Evolutionary conservation across 1,140 invertebrate species (phyloP).

Genomic region (Zaprionus tsacasi): DNA sequence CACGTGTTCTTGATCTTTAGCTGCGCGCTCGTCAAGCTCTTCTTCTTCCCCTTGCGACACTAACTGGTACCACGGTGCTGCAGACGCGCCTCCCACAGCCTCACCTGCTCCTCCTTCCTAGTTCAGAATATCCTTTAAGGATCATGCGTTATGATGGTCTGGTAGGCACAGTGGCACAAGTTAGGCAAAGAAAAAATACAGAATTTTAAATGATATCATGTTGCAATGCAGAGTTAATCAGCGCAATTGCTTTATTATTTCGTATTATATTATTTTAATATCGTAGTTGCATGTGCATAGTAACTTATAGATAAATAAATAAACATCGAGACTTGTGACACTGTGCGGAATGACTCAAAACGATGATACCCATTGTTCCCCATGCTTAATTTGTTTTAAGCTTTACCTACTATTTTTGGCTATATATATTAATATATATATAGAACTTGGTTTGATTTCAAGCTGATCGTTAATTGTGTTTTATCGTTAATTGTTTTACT

Average conservation of each 20-base stretch:
- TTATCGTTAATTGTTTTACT: constrained; percentile 5
- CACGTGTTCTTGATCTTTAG: constrained; percentile 14
- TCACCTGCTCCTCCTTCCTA: neutral
- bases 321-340: neutral
- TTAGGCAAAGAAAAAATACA: neutral
- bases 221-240: no score
- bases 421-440: neutral
- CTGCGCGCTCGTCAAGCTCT: neutral
- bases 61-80: constrained; percentile 16
- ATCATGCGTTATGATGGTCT: neutral
- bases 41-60: neutral
- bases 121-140: neutral
- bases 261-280: no score
- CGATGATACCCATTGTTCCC: neutral
- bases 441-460: neutral
- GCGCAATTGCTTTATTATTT: no score
- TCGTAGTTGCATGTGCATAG: neutral
- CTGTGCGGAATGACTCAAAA: neutral
- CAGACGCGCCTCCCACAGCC: neutral
- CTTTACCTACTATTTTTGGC: neutral
- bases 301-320: neutral
- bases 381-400: neutral
- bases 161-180: neutral
- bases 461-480: constrained; percentile 2
- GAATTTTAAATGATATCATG: no score